A percentile compares a stretch with the other conserved stretches of the same genome.
Evolutionary conservation across 1,140 invertebrate species (phyloP).

Genomic region (Tetramorium parvispinum): DNA sequence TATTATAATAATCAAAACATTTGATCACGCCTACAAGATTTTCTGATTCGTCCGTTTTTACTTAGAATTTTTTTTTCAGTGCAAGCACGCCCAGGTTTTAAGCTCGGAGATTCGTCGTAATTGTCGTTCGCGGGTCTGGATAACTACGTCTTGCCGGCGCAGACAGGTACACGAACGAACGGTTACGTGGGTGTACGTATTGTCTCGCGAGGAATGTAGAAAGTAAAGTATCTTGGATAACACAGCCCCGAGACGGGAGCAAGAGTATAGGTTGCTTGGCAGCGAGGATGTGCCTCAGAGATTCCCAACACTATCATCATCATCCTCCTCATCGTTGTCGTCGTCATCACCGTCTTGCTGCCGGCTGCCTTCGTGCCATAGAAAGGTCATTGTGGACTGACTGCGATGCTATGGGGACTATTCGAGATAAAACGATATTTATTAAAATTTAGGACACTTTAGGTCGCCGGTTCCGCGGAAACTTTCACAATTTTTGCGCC

Average conservation of each 20-base stretch:
- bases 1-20: too few relatives aligned
- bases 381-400: slow-evolving; percentile 68
- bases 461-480: too few relatives aligned
- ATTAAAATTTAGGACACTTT: not conserved
- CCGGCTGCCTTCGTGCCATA: slow-evolving; percentile 41
- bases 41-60: too few relatives aligned
- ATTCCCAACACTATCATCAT: slow-evolving; percentile 69
- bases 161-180: slow-evolving; percentile 63
- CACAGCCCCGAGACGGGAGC: slow-evolving; percentile 55
- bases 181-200: slow-evolving; percentile 81
- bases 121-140: slow-evolving; percentile 30
- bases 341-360: slow-evolving; percentile 52
- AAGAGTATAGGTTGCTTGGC: slow-evolving; percentile 77
- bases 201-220: slow-evolving; percentile 84
- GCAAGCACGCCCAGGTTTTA: not conserved
- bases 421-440: slow-evolving; percentile 22
- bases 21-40: too few relatives aligned
- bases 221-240: slow-evolving; percentile 85
- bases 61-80: too few relatives aligned
- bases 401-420: not conserved
- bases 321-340: slow-evolving; percentile 60
- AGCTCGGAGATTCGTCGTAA: slow-evolving; percentile 8
- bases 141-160: slow-evolving; percentile 42
- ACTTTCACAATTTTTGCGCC: not conserved
- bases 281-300: slow-evolving; percentile 74